Conservation (phyloP, 2,113 vertebrate genomes). For the Maccullochella peelii region DNA sequence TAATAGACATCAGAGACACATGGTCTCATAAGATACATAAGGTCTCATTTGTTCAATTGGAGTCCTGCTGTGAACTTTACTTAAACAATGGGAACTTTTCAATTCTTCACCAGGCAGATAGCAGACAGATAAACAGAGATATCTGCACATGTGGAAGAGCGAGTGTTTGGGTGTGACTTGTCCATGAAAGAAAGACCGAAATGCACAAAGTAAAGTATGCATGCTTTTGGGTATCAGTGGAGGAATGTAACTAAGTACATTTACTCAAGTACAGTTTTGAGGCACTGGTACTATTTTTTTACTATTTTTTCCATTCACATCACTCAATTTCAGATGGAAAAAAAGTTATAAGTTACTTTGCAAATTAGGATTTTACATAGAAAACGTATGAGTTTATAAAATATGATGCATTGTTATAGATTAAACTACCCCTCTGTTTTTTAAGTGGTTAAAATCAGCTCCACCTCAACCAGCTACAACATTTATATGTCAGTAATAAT, state of each 20-base stretch:
- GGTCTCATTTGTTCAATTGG: slow-evolving; percentile 64
- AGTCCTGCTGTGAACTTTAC: slow-evolving; percentile 69
- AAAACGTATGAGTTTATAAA: background rate
- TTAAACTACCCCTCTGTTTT: background rate
- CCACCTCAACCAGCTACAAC: background rate
- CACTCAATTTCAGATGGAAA: background rate
- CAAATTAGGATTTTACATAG: background rate
- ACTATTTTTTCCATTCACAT: background rate
- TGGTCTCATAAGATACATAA: slow-evolving; percentile 74
- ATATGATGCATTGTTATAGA: background rate
- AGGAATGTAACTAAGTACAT: background rate
- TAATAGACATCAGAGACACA: slow-evolving; percentile 57
- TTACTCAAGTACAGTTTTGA: background rate
- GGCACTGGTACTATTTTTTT: too few species aligned
- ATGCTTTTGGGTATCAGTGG: background rate
- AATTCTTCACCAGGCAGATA: slow-evolving; percentile 34
- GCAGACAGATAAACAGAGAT: background rate
- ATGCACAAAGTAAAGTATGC: background rate
- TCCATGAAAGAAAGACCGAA: background rate
- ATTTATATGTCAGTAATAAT: background rate
- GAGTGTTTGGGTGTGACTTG: slow-evolving; percentile 6
- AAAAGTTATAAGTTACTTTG: background rate
- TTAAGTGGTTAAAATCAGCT: background rate
- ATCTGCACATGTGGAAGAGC: slow-evolving; percentile 20
- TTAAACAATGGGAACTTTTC: slow-evolving; percentile 67